Base-by-base conservation (phyloP, 2,888 invertebrate genomes). In the Melanotus villosus region DNA sequence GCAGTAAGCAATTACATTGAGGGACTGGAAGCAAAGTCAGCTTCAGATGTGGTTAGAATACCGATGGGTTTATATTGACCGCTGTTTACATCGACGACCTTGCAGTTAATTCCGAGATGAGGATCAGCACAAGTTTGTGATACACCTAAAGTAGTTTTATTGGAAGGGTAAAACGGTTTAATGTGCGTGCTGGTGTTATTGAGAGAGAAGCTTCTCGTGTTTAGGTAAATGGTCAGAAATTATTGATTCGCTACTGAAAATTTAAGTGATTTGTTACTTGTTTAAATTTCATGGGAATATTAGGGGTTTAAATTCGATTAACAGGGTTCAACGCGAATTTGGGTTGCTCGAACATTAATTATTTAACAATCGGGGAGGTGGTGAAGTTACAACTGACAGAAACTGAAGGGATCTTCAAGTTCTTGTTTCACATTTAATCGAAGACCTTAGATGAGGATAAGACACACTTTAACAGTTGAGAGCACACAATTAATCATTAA, bases 21-120 rank as follows among this genome's bases (percentile, higher is more conserved):
- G 21, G 12, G 41, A 18, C 16, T 18, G 10, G 6, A 10, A 47
- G 47, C 47, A 47, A 47, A 47, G 47, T 47, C 47, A 47, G 47
- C 47, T 47, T 23, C 12, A 23, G 12, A 2, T 47, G 47, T n/a
- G 21, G 10, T 12, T 12, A n/a, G 47, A 47, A 47, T 47, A 47
- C 47, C 47, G 23, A 47, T 47, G n/a, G 18, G 41, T 38, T 32
- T 38, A 38, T 38, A 12, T 6, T 18, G 41, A 18, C 41, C 41
- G 16, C 41, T 41, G 41, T 41, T 41, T 47, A 47, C 47, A 23
- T 23, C 23, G n/a, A 47, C 47, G 47, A 19, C 2, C 47, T 6
- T 12, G 47, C 23, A 47, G 47, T 47, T 47, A 47, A 47, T 47
- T 47, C 9, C 47, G 47, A 47, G 12, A 47, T n/a, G 47, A 21